phyloP scores from a whole-genome alignment of 2,888 invertebrate genomes.

The Chrysotoxum bicinctum region DNA sequence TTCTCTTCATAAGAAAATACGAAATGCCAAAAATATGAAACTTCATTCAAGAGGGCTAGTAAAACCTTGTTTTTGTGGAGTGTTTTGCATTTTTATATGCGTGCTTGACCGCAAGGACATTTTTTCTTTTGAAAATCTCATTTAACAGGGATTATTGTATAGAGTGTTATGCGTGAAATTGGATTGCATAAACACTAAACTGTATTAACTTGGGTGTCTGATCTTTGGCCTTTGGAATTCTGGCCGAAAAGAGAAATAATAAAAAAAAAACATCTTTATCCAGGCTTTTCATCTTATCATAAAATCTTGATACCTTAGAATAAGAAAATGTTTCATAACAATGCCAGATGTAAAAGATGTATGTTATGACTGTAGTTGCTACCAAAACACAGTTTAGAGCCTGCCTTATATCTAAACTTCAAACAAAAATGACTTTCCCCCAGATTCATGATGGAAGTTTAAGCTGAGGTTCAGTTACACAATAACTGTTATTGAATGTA shows the following conservation, averaged over 20 bases:
- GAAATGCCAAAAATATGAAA: constrained; percentile 40
- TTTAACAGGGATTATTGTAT: constrained; percentile 41
- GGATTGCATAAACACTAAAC: constrained; percentile 27
- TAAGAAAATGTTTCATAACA: too few species aligned
- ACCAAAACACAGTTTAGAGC: too few species aligned
- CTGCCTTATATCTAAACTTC: too few species aligned
- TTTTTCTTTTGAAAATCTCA: constrained; percentile 33
- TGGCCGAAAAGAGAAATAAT: not conserved
- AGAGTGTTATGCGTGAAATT: constrained; percentile 61
- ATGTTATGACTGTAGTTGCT: too few species aligned
- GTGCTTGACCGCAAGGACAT: constrained; percentile 62
- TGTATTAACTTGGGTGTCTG: constrained; percentile 6
- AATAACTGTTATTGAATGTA: too few species aligned
- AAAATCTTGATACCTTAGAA: too few species aligned
- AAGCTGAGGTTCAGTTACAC: too few species aligned
- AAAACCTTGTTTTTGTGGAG: not conserved
- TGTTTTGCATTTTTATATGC: constrained; percentile 64
- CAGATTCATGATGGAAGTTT: too few species aligned
- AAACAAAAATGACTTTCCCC: too few species aligned
- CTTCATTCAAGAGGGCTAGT: constrained; percentile 48
- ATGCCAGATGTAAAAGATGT: too few species aligned
- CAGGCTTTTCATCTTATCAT: too few species aligned
- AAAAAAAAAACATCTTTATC: too few species aligned
- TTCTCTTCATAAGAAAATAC: constrained; percentile 41
- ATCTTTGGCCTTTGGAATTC: not conserved